A percentile compares a stretch with the other conserved stretches of the same genome.
Evolutionary conservation across 2,797 vertebrate species (phyloP).

Genomic region (Eidolon dupreanum): DNA sequence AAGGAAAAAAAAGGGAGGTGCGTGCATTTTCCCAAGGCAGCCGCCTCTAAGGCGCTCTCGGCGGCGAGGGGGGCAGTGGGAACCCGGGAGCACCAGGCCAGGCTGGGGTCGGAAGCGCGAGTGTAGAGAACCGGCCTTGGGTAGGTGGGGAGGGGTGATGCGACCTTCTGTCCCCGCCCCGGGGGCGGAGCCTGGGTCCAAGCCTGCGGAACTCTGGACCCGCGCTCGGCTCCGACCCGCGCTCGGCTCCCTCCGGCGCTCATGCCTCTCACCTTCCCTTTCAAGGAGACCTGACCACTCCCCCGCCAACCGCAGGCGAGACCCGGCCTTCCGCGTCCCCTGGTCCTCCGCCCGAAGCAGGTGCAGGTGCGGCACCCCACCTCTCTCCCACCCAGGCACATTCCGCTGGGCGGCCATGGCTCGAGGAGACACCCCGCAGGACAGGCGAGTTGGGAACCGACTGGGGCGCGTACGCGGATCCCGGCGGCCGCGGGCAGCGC

Average conservation of each 20-base stretch:
- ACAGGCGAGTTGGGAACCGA: constrained; percentile 57
- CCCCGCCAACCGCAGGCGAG: not conserved
- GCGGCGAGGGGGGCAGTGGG: not conserved
- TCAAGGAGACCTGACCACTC: not conserved
- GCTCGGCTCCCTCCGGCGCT: not conserved
- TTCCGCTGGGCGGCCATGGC: constrained; percentile 45
- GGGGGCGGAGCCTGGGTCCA: constrained; percentile 44
- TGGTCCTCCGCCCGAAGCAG: not conserved
- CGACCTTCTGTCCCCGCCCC: constrained; percentile 51
- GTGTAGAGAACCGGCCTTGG: fast-evolving
- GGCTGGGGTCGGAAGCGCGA: fast-evolving
- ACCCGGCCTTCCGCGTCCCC: not conserved
- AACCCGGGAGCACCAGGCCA: fast-evolving
- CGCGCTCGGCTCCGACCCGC: too few relatives aligned
- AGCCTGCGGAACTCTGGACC: not conserved
- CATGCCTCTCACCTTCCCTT: fast-evolving
- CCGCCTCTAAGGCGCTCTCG: not conserved
- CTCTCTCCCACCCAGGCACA: not conserved
- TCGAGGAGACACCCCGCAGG: constrained; percentile 63
- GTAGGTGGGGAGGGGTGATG: not conserved
- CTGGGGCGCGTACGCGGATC: not conserved
- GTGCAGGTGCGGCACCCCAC: not conserved
- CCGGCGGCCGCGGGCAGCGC: not conserved
- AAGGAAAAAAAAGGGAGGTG: not conserved
- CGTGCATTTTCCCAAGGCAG: not conserved